Evolutionary conservation across 2,888 invertebrate genomes (phyloP).

Genomic region (Allygus modestus): DNA sequence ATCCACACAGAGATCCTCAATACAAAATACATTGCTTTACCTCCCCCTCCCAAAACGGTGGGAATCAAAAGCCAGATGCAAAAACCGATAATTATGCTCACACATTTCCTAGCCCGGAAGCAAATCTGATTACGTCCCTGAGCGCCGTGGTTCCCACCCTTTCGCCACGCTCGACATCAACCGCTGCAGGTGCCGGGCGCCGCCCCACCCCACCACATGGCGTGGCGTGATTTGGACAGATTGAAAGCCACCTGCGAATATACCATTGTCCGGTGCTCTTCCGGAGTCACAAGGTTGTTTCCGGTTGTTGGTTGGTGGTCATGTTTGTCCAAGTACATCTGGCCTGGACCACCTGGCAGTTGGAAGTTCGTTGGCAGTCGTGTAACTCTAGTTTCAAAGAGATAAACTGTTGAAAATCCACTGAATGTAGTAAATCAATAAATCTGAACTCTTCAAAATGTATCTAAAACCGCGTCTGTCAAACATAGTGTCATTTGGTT

Average conservation of each 20-base stretch:
- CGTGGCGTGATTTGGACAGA: slow-evolving; percentile 38
- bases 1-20: too few species aligned
- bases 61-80: too few species aligned
- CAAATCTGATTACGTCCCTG: neutral
- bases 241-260: slow-evolving; percentile 33
- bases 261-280: slow-evolving; percentile 35
- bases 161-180: neutral
- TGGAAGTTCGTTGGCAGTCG: neutral
- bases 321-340: neutral
- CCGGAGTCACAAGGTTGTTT: slow-evolving; percentile 51
- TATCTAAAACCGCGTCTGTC: too few species aligned
- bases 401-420: too few species aligned
- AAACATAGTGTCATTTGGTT: too few species aligned
- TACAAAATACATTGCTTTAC: too few species aligned
- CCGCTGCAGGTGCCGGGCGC: neutral
- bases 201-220: neutral
- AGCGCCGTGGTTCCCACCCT: slow-evolving; percentile 6
- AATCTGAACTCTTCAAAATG: too few species aligned
- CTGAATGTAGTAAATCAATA: too few species aligned
- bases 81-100: neutral
- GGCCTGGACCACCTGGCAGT: neutral
- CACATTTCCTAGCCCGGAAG: slow-evolving; percentile 1
- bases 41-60: too few species aligned
- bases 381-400: too few species aligned
- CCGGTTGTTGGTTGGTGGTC: neutral